Conservation (phyloP, 53 echinoderm and acorn worm genomes). For the Echinometra lucunter region DNA sequence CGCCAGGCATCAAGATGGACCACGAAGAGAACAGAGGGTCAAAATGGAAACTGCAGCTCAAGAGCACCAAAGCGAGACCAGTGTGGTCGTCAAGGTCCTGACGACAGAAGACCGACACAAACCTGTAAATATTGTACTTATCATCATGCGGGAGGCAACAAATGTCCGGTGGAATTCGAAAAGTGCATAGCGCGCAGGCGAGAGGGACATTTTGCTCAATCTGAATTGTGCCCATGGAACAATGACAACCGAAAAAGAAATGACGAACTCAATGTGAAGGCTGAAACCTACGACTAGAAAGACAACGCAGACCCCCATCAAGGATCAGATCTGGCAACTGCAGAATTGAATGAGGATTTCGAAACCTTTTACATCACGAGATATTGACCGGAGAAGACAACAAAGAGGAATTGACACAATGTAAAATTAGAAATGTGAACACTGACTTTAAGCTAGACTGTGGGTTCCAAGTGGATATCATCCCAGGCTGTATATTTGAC, state of each 20-base stretch:
- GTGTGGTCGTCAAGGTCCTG: not conserved
- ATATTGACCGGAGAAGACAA: not conserved
- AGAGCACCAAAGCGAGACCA: not conserved
- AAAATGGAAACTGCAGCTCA: not conserved
- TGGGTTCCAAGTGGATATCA: conserved; percentile 73
- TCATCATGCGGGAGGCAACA: not conserved
- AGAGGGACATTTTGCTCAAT: not conserved
- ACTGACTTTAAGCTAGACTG: conserved; percentile 74
- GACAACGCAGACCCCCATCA: not conserved
- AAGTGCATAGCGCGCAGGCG: not conserved
- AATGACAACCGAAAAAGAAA: not conserved
- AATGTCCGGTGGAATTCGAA: not conserved
- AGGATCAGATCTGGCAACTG: not conserved
- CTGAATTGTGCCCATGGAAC: not conserved
- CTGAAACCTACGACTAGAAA: not conserved
- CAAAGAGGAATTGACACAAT: conserved; percentile 57
- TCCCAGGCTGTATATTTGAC: conserved; percentile 59
- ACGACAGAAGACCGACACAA: not conserved
- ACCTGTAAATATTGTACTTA: not conserved
- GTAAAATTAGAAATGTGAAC: conserved; percentile 26
- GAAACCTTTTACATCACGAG: not conserved
- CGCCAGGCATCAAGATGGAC: not conserved
- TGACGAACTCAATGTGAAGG: not conserved
- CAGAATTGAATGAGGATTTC: not conserved
- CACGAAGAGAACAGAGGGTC: not conserved